Evolutionary conservation across 2,888 invertebrate genomes (phyloP), one percentile per base, ranked within the genome.

Genomic region (Oligia strigilis): DNA sequence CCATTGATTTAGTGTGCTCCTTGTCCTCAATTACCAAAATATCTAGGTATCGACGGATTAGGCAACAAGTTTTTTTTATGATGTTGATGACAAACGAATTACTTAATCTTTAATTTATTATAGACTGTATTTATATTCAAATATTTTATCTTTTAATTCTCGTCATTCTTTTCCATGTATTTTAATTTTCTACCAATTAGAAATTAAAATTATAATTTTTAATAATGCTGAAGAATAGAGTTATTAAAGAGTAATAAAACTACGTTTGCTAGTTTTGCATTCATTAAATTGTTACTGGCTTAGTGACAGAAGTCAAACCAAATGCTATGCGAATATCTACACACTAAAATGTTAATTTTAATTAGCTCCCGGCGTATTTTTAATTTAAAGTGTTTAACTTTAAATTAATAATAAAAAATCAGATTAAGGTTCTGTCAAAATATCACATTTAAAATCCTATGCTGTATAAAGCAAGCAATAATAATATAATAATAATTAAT

Each of bases 11-110:
- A 64, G 64, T 78, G 58, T 60, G 78, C 43, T 67, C 69, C 43
- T 29, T 65, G 65, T 60, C 70, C 23, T 84, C 67, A 77, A 64
- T 74, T 40, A 46, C 36, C 2, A 73, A 66, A 62, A 62, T 72
- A 69, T 75, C 71, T 77, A 79, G 55, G 69, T 65, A 17, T 74
- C 9, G 19, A 55, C 40, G 65, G 72, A 78, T 79, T 87, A 71
- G 9, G 14, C 17, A 85, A 84, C 85, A 65, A 72, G 81, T 85
- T 87, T 87, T 87, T 87, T 84, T 71, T 66, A 52, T 77, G 43
- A 64, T 40, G 40, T 79, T 23, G 71, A 60, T 72, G 78, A 83
- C 78, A 87, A 72, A 85, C 52, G 66, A 64, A 67, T 49, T 65
- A 72, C n/a, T n/a, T 40, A 43, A 36, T 5, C 78, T 75, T 70